Base-by-base conservation (phyloP, 2,888 invertebrate genomes). In the Ophion ventricosus region DNA sequence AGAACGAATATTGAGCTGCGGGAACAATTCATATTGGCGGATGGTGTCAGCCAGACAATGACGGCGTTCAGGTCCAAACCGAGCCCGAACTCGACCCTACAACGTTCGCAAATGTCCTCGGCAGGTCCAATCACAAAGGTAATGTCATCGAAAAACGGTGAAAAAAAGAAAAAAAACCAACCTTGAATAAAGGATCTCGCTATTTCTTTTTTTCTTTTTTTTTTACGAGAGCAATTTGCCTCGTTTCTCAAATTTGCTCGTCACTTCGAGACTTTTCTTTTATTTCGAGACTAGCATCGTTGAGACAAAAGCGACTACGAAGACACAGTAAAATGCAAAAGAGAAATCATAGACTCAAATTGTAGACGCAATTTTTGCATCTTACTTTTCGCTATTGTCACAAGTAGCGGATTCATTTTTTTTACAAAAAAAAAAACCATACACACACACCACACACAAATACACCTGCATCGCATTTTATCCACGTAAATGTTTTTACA, bases 1-100 rank as follows among this genome's bases (percentile, higher is more conserved):
- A 97, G 99, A 95, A 99, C 99, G 94, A 99, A 99, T 96, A 98
- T 99, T 95, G 99, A 99, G 95, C 96, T 99, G 93, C 96, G 99
- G 93, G 99, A 99, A 95, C 98, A 99, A 95, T 99, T 99, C 96
- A 98, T 99, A 94, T 95, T 99, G 95, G 99, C 99, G 92, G 98
- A 98, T 94, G 99, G 99, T 93, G 98, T 98, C 90, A 98, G 98
- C 94, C 99, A 99, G 96, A 98, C 98, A 94, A 99, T 99, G 99
- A 97, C 98, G 93, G 98, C 98, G 92, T 99, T 99, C 96, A 97
- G 97, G 95, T 97, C 99, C 93, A 98, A 98, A 95, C 97, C 97
- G 93, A 97, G 97, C 93, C 96, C 97, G 93, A 96, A 97, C 93
- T 97, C 96, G 92, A 95, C 95, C 94, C 94, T 95, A 91, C 93